Conservation (phyloP, 2,113 vertebrate species). For the Prionailurus bengalensis region DNA sequence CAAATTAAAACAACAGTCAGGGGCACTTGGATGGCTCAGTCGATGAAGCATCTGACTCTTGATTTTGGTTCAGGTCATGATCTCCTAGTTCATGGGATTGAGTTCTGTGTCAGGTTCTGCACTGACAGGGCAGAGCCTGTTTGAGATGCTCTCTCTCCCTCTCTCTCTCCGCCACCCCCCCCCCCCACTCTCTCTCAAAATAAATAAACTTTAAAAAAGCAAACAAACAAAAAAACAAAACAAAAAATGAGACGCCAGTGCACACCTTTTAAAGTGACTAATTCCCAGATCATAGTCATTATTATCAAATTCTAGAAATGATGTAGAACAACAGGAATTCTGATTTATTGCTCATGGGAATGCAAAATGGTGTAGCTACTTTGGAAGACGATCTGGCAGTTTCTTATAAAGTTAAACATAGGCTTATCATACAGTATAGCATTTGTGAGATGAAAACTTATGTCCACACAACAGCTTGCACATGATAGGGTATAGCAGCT, state of each 20-base stretch:
- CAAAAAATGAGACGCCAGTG: not conserved
- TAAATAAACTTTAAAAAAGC: too few species aligned
- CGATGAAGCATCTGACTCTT: too few species aligned
- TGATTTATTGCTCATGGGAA: not conserved
- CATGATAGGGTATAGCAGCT: not conserved
- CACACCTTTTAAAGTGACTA: not conserved
- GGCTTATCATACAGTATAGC: not conserved
- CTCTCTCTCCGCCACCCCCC: too few species aligned
- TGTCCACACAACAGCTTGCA: not conserved
- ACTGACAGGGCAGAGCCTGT: too few species aligned
- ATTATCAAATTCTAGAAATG: not conserved
- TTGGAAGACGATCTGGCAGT: not conserved
- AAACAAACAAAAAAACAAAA: too few species aligned
- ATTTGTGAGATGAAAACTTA: slow-evolving; percentile 1
- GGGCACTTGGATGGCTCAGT: too few species aligned
- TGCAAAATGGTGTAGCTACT: not conserved
- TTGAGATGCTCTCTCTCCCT: too few species aligned
- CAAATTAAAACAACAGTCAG: not conserved
- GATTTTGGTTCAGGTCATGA: too few species aligned
- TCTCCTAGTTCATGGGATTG: too few species aligned
- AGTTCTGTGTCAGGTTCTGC: too few species aligned
- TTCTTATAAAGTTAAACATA: not conserved
- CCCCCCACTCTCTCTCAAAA: too few species aligned
- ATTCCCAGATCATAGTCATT: not conserved
- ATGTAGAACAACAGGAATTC: not conserved